Evolutionary conservation across 2,888 invertebrate genomes (phyloP), one percentile per base, ranked within the genome.

Genomic region (Ornithoptera priamus): DNA sequence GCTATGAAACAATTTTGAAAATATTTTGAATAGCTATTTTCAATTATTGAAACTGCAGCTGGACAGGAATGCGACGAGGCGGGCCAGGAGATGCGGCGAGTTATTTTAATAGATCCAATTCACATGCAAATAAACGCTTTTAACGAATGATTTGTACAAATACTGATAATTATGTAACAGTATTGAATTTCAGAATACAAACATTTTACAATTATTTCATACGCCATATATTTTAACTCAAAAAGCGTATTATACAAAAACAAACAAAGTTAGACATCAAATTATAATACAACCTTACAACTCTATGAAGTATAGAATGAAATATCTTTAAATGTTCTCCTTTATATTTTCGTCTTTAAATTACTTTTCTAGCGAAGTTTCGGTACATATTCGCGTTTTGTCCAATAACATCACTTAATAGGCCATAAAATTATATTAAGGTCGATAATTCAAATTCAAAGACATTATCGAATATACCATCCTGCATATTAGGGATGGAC

Each of bases 11-110:
- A 89, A 92, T 90, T 92, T 92, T 92, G 90, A 92, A 92, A 92
- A 90, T 91, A 88, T 91, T 92, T 92, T 92, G 92, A 90, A 92
- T 92, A 88, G 89, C 90, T 89, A 89, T 92, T 92, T 91, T 90
- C 70, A 70, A 70, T 70, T 67, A 70, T 70, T 67, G 70, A 70
- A 70, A 70, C 70, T 67, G 67, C 70, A 77, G 85, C 75, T 79
- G 77, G 77, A 69, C 75, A 68, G 91, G 91, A 90, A 92, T 92
- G 87, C 84, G 82, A 90, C 91, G 87, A 83, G 81, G 85, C 82
- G 75, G 80, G 84, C 76, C 76, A 77, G 80, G 78, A 80, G 83
- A 82, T 80, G 74, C 81, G 74, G 72, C 75, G 72, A 75, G 76
- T 75, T 74, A 75, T 75, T 77, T 75, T 74, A 74, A 70, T 70